These are phyloP conservation scores for Orchesellides sinensis DNA, from an alignment of 2,888 invertebrate species.

Conservation along the genomic window DNA sequence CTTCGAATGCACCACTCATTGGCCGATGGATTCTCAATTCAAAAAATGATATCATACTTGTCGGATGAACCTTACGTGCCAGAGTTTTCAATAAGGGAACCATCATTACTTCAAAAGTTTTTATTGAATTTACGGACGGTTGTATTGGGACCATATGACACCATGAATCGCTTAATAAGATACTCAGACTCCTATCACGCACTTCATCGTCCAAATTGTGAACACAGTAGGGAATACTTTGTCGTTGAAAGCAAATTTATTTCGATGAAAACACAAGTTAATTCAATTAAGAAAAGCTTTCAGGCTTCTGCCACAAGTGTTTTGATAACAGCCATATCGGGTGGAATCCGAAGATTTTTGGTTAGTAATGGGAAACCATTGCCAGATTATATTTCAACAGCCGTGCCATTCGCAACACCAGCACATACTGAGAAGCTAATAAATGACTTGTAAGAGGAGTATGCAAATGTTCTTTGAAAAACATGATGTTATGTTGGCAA, in stretches of 20 bases:
- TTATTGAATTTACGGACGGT: conserved; percentile 12
- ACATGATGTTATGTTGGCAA: neutral
- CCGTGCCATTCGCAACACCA: conserved; percentile 28
- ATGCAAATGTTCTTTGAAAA: no score
- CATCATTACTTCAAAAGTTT: conserved; percentile 16
- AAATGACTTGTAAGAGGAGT: conserved; percentile 58
- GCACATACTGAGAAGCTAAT: conserved; percentile 30
- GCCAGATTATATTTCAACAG: conserved; percentile 29
- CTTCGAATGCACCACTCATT: conserved; percentile 42
- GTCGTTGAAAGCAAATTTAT: conserved; percentile 29
- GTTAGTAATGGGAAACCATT: neutral
- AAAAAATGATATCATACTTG: conserved; percentile 33
- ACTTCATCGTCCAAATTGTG: conserved; percentile 4
- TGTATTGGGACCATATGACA: conserved; percentile 32
- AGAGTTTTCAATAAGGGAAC: conserved; percentile 27
- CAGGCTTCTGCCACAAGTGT: conserved; percentile 22
- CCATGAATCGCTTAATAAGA: neutral
- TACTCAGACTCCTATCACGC: conserved; percentile 27
- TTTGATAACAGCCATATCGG: conserved; percentile 37
- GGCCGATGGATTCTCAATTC: conserved; percentile 40
- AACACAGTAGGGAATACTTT: conserved; percentile 24
- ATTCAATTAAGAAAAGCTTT: conserved; percentile 16
- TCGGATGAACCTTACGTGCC: conserved; percentile 15
- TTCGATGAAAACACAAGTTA: conserved; percentile 4
- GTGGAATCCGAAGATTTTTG: conserved; percentile 41